A percentile compares a stretch with the other conserved stretches of the same genome.
Evolutionary conservation across 2,888 invertebrate genomes (phyloP).

Genomic region (Girardia tigrina): DNA sequence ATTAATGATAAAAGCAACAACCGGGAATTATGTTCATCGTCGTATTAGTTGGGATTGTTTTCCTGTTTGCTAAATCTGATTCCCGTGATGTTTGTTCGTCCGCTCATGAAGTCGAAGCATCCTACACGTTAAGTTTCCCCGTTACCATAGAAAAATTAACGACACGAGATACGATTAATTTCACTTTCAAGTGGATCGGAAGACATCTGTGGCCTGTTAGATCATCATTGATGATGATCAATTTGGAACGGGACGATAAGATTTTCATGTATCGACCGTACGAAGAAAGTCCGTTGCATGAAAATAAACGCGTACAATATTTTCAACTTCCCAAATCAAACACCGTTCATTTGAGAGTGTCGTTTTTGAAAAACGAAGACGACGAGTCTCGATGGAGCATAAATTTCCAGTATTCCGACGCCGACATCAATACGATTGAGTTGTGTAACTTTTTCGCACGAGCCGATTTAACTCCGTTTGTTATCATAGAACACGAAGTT

Average conservation of each 20-base stretch:
- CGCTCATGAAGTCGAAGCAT: neutral
- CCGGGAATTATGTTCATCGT: no score
- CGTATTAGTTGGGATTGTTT: no score
- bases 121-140: neutral
- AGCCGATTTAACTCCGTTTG: neutral
- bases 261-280: neutral
- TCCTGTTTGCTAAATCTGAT: no score
- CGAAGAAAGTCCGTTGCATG: neutral
- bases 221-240: neutral
- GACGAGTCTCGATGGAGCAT: slow-evolving; percentile 3
- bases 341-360: neutral
- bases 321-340: neutral
- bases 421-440: neutral
- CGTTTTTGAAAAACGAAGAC: slow-evolving; percentile 1
- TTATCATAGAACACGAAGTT: neutral
- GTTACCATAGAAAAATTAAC: neutral
- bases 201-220: neutral
- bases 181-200: neutral
- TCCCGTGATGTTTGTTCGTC: neutral
- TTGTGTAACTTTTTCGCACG: neutral
- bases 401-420: neutral
- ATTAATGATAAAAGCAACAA: no score
- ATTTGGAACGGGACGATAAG: neutral
- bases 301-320: neutral
- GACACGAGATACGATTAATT: neutral